phyloP scores from a whole-genome alignment of 2,113 vertebrate species.

The Mastomys natalensis region DNA sequence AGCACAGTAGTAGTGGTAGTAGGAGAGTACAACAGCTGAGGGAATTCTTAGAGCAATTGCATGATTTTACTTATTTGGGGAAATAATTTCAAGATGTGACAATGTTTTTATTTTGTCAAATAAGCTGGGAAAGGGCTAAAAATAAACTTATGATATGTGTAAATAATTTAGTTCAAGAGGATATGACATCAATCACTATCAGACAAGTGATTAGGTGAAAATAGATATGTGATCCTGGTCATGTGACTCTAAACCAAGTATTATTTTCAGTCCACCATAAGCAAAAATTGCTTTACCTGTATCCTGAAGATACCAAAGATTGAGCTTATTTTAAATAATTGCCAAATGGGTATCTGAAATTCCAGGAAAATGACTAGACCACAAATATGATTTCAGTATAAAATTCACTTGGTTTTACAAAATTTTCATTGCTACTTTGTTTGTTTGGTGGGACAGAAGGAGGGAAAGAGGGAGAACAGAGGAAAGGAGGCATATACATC shows the following conservation, averaged over 20 bases:
- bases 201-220: not conserved
- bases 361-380: not conserved
- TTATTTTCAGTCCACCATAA: not conserved
- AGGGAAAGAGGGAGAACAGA: not conserved
- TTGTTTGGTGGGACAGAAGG: not conserved
- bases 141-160: not conserved
- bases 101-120: not conserved
- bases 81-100: not conserved
- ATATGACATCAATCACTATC: not conserved
- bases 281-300: not conserved
- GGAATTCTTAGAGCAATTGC: not conserved
- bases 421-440: not conserved
- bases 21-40: not conserved
- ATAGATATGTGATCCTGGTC: not conserved
- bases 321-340: not conserved
- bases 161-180: conserved; percentile 3
- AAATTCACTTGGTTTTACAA: not conserved
- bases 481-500: not conserved
- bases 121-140: not conserved
- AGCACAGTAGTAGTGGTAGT: not conserved
- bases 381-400: not conserved
- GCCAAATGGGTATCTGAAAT: not conserved
- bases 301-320: not conserved
- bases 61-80: not conserved
- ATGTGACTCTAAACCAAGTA: not conserved